Evolutionary conservation across 2,888 invertebrate genomes (phyloP).

Genomic region (Bombyx huttoni): DNA sequence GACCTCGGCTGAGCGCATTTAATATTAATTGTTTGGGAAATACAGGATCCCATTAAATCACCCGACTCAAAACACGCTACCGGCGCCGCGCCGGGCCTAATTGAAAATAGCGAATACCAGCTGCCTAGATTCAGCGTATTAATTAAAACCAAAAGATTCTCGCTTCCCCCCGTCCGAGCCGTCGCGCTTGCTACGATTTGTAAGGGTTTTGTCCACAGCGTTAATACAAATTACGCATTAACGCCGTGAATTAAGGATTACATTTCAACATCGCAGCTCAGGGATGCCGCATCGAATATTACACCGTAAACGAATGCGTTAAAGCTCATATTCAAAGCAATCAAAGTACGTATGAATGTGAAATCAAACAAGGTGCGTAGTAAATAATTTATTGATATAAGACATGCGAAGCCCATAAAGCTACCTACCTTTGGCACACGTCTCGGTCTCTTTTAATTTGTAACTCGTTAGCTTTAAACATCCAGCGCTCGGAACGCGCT

Average conservation of each 20-base stretch:
- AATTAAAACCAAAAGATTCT: constrained; percentile 65
- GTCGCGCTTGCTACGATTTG: constrained; percentile 40
- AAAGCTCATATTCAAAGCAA: constrained; percentile 48
- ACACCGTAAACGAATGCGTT: constrained; percentile 37
- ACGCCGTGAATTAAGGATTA: constrained; percentile 41
- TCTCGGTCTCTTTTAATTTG: constrained; percentile 68
- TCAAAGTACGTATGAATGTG: constrained; percentile 47
- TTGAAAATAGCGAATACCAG: constrained; percentile 56
- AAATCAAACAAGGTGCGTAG: constrained; percentile 67
- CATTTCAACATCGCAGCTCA: constrained; percentile 34
- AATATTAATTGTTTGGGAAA: constrained; percentile 45
- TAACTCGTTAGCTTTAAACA: constrained; percentile 63
- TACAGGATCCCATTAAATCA: constrained; percentile 50
- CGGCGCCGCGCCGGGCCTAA: constrained; percentile 48
- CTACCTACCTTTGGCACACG: constrained; percentile 67
- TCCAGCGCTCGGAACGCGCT: constrained; percentile 27
- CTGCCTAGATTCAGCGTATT: constrained; percentile 56
- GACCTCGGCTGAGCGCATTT: constrained; percentile 11
- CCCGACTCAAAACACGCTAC: constrained; percentile 61
- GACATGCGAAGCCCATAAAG: constrained; percentile 72
- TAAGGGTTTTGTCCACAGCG: constrained; percentile 25
- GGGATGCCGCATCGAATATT: constrained; percentile 26
- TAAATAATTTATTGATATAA: constrained; percentile 73
- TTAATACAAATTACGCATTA: constrained; percentile 52
- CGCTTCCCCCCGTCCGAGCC: constrained; percentile 52